Evolutionary conservation across 2,113 vertebrate genomes (phyloP).

Genomic region (Limnothrissa miodon): DNA sequence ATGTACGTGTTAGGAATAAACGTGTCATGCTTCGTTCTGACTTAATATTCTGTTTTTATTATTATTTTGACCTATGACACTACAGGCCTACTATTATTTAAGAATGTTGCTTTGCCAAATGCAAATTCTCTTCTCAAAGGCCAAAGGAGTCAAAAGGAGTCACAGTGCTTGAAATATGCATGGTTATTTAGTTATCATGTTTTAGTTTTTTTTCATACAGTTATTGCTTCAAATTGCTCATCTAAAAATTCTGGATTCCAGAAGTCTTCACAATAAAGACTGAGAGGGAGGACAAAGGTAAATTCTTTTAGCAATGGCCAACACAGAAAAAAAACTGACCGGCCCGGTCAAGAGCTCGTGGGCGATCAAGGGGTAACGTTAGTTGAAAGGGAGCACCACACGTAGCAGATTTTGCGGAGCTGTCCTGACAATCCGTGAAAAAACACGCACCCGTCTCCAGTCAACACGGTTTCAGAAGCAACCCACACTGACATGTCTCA

Average conservation of each 20-base stretch:
- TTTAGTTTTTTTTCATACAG: conserved; percentile 10
- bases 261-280: background rate
- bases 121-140: background rate
- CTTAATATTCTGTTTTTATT: no score
- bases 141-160: background rate
- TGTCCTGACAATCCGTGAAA: conserved; percentile 12
- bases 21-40: no score
- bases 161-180: conserved; percentile 8
- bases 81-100: background rate
- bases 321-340: background rate
- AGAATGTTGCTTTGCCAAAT: background rate
- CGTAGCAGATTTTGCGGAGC: background rate
- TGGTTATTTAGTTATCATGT: background rate
- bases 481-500: conserved; percentile 12
- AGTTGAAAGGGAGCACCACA: conserved; percentile 13
- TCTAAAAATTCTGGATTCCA: background rate
- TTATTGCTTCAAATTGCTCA: background rate
- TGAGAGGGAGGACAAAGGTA: background rate
- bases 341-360: background rate
- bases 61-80: no score
- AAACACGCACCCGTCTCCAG: background rate
- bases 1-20: no score
- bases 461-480: background rate
- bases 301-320: background rate
- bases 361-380: background rate